Percentiles rank a stretch among this genome's conserved stretches.
phyloP scores from a whole-genome alignment of 2,888 invertebrate genomes.

The Trissolcus japonicus region DNA sequence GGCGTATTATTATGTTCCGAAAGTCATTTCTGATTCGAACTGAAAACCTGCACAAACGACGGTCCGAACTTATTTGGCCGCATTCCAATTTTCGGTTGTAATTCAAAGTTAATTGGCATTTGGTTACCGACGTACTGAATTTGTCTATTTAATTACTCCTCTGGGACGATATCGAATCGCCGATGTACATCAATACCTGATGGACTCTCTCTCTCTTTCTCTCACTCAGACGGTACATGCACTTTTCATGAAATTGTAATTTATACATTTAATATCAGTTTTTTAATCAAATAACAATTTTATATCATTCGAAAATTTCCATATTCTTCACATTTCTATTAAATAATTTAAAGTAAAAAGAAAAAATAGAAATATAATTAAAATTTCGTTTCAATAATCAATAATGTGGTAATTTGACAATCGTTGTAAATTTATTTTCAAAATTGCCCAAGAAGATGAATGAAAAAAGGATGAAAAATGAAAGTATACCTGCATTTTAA shows the following conservation, averaged over 20 bases:
- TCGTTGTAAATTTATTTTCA: not conserved
- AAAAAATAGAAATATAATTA: no score
- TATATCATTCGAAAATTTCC: not conserved
- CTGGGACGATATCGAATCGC: conserved; percentile 6
- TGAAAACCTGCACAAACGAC: conserved; percentile 17
- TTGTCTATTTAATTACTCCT: conserved; percentile 38
- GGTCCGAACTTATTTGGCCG: conserved; percentile 31
- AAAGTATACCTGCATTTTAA: not conserved
- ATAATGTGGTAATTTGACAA: no score
- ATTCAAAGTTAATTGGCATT: conserved; percentile 42
- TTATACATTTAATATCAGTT: not conserved
- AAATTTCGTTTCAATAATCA: no score
- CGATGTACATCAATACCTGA: conserved; percentile 4
- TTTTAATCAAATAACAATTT: not conserved
- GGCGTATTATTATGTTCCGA: not conserved
- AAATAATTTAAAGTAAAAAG: no score
- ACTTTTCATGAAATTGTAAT: not conserved
- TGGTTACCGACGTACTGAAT: conserved; percentile 22
- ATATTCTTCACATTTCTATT: no score
- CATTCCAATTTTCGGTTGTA: conserved; percentile 24
- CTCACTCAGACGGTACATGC: not conserved
- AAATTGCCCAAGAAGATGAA: no score
- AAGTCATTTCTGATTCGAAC: conserved; percentile 8
- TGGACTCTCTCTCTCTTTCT: not conserved
- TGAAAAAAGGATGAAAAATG: not conserved